These are phyloP conservation scores for Cyaniris semiargus DNA, from an alignment of 2,888 invertebrate genomes.

Conservation along the genomic window DNA sequence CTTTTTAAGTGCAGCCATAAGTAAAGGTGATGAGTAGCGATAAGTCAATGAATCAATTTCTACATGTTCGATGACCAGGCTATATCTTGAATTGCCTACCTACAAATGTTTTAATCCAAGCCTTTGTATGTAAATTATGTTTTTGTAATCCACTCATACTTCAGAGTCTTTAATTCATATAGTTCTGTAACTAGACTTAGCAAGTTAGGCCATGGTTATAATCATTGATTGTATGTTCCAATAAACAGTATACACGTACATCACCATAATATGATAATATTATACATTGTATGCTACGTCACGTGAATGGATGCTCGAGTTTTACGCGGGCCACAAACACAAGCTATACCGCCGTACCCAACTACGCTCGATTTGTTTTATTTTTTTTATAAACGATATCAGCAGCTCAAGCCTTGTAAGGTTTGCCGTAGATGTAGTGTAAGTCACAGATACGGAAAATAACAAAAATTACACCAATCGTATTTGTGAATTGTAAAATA, in stretches of 20 bases:
- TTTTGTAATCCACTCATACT: too few species aligned
- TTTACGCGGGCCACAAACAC: slow-evolving; percentile 29
- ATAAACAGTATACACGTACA: not conserved
- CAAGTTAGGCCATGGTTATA: not conserved
- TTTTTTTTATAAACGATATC: slow-evolving; percentile 33
- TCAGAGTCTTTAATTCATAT: too few species aligned
- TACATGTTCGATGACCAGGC: too few species aligned
- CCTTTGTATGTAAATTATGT: too few species aligned
- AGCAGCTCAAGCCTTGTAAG: slow-evolving; percentile 27
- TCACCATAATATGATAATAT: not conserved
- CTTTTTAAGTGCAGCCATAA: not conserved
- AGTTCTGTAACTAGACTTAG: too few species aligned
- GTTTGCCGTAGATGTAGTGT: not conserved
- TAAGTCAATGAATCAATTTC: too few species aligned
- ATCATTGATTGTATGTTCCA: not conserved
- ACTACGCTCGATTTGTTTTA: slow-evolving; percentile 33
- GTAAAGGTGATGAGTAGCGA: too few species aligned
- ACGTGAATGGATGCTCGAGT: slow-evolving; percentile 23
- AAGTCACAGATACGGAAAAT: not conserved
- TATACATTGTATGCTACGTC: slow-evolving; percentile 10
- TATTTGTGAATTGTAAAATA: too few species aligned
- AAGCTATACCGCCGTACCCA: slow-evolving; percentile 28
- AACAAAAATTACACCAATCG: not conserved
- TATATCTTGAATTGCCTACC: too few species aligned
- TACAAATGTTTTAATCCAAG: too few species aligned